Conservation (phyloP, 2,797 vertebrate species). For the Lithobates sylvaticus region DNA sequence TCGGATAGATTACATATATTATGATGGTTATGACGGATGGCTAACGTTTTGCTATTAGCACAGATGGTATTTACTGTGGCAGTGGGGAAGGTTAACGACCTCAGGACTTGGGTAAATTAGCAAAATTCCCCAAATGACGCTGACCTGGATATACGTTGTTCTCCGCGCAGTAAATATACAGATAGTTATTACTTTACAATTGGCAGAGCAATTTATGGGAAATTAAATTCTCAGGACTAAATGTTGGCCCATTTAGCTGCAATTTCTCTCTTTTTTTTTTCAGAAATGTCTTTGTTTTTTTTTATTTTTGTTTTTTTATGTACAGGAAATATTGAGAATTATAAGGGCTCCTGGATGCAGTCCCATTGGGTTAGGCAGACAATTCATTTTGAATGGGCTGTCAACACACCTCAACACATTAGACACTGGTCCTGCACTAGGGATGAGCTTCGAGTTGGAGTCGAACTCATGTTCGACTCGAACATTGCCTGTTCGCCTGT, state of each 20-base stretch:
- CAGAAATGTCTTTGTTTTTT: no score
- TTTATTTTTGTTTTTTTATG: no score
- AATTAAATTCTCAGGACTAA: background rate
- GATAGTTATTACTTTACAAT: background rate
- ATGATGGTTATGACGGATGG: constrained; percentile 48
- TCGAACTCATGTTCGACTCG: no score
- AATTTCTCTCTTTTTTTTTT: no score
- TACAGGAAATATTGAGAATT: no score
- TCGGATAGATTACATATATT: constrained; percentile 50
- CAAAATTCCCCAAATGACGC: constrained; percentile 38
- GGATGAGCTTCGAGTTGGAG: no score
- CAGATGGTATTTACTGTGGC: constrained; percentile 54
- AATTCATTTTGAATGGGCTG: no score
- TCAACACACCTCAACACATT: no score
- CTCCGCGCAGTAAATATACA: background rate
- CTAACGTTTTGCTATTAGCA: background rate
- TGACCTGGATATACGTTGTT: constrained; percentile 25
- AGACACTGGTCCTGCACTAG: no score
- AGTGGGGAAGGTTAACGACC: constrained; percentile 46
- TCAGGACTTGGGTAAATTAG: constrained; percentile 4
- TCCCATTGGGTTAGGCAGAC: no score
- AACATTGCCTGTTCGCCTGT: no score
- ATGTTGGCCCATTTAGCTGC: background rate
- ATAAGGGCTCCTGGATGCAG: no score
- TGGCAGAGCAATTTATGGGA: background rate